A percentile compares a stretch with the other conserved stretches of the same genome.
These are phyloP conservation scores for fruit fly (Drosophila melanogaster) DNA, from an alignment of 1,140 invertebrate species.

Conservation along the genomic window DNA sequence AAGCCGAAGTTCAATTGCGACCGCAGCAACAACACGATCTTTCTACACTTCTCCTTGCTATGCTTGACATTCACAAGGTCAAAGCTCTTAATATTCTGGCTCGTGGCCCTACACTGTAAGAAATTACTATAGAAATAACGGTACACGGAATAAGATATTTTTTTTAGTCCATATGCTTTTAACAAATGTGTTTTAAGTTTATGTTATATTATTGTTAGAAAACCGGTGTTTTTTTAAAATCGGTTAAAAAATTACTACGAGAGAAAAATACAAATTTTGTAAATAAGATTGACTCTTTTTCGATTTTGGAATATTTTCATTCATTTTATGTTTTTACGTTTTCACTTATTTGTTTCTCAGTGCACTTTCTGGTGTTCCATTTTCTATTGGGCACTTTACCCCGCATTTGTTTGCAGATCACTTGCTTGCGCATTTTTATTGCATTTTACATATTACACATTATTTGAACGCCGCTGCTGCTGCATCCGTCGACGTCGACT, in stretches of 20 bases:
- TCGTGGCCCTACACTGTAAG: not conserved
- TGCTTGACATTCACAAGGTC: conserved; percentile 75
- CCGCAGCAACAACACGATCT: conserved; percentile 23
- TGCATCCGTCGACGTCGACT: conserved; percentile 9
- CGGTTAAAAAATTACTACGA: no score
- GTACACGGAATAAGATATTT: no score
- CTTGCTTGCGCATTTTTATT: conserved; percentile 32
- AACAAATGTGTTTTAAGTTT: not conserved
- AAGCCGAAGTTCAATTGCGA: conserved; percentile 61
- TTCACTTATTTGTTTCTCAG: not conserved
- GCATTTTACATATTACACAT: conserved; percentile 47
- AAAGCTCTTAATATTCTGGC: conserved; percentile 23
- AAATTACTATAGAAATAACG: not conserved
- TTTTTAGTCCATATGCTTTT: no score
- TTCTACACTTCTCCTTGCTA: conserved; percentile 21
- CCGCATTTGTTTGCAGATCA: conserved; percentile 39
- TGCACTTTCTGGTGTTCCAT: conserved; percentile 6
- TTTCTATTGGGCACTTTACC: conserved; percentile 3
- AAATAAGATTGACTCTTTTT: no score
- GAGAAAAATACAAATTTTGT: not conserved
- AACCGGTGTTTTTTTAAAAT: no score
- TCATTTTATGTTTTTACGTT: not conserved
- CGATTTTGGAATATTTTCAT: not conserved
- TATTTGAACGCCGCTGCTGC: conserved; percentile 17
- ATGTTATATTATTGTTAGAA: not conserved